Percentiles rank a stretch among this genome's conserved stretches.
Conservation (phyloP, 2,797 vertebrate species). For the Taenioides sp. region DNA sequence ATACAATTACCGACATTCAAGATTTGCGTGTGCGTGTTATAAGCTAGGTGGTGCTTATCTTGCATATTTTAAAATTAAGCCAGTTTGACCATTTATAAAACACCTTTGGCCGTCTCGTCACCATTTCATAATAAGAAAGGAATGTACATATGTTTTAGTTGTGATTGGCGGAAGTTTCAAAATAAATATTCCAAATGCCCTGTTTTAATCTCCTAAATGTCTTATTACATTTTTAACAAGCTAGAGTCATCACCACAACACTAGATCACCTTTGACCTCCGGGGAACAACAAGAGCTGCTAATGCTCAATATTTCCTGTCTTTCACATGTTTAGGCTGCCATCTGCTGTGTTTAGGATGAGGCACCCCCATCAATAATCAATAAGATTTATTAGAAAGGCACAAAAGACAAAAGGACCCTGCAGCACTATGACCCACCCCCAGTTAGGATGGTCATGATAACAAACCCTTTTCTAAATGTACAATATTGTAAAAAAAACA, state of each 20-base stretch:
- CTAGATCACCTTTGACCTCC: constrained; percentile 31
- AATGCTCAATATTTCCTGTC: constrained; percentile 33
- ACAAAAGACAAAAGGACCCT: constrained; percentile 18
- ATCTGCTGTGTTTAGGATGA: constrained; percentile 43
- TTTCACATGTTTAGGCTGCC: constrained; percentile 23
- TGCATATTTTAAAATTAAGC: background rate
- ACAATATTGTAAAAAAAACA: no score
- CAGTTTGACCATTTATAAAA: constrained; percentile 5
- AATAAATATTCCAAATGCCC: background rate
- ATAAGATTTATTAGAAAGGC: constrained; percentile 43
- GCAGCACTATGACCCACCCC: constrained; percentile 2
- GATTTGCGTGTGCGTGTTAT: background rate
- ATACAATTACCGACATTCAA: constrained; percentile 12
- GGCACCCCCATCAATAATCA: constrained; percentile 32
- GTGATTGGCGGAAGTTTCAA: background rate
- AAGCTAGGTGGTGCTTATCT: background rate
- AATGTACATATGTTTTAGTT: background rate
- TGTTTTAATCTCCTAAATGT: background rate
- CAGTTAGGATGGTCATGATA: background rate
- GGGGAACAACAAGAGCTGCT: constrained; percentile 17
- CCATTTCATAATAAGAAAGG: constrained; percentile 1
- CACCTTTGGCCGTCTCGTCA: background rate
- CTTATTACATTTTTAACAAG: constrained; percentile 8
- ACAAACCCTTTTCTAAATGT: no score
- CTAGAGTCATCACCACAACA: background rate